These are phyloP conservation scores for Athene noctua DNA, from an alignment of 2,113 vertebrate genomes.

Conservation along the genomic window DNA sequence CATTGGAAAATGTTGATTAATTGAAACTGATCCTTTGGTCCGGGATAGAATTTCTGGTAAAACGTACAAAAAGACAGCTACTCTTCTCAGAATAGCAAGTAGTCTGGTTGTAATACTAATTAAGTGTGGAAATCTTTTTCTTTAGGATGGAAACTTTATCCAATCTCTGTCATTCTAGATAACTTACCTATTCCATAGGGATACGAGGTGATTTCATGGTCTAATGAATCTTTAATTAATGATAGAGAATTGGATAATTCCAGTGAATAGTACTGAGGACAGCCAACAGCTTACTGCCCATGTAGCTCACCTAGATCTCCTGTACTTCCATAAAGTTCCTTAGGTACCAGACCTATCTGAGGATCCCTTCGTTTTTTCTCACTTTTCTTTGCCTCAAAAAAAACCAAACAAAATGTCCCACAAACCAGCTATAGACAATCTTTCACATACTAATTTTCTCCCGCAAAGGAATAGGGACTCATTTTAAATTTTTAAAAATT, in stretches of 20 bases:
- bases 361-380: background rate
- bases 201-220: conserved; percentile 40
- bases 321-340: background rate
- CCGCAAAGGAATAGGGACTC: background rate
- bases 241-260: conserved; percentile 35
- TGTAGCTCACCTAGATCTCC: background rate
- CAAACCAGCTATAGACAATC: background rate
- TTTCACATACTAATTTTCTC: background rate
- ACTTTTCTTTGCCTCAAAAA: background rate
- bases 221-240: conserved; percentile 59
- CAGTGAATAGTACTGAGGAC: background rate
- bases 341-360: background rate
- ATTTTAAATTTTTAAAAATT: background rate
- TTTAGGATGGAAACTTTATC: conserved; percentile 26
- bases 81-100: conserved; percentile 39
- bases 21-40: conserved; percentile 45
- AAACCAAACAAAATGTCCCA: background rate
- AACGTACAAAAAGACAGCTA: conserved; percentile 26
- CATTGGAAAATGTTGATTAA: conserved; percentile 62
- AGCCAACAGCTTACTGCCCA: background rate
- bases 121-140: conserved; percentile 52
- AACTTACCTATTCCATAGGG: conserved; percentile 10
- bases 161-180: conserved; percentile 2
- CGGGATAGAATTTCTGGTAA: conserved; percentile 50
- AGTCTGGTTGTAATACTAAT: conserved; percentile 43